phyloP scores from a whole-genome alignment of 2,888 invertebrate genomes.

The Hemistola chrysoprasaria region DNA sequence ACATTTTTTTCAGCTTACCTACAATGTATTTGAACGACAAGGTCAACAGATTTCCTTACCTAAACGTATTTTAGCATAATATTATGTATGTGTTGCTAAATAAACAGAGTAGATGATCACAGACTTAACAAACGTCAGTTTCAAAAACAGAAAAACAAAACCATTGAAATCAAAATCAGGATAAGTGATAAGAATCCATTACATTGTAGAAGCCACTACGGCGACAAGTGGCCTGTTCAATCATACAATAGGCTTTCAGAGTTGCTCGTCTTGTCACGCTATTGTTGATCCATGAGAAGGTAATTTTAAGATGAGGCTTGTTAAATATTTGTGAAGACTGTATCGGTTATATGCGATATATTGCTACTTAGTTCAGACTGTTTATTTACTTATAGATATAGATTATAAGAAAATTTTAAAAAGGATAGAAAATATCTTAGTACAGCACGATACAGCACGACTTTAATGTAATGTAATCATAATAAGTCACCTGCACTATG shows the following conservation, averaged over 20 bases:
- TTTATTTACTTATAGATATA: too few species aligned
- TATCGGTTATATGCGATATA: too few species aligned
- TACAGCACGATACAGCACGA: too few species aligned
- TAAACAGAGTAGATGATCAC: conserved; percentile 5
- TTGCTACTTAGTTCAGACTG: too few species aligned
- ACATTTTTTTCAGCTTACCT: too few species aligned
- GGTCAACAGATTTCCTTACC: conserved; percentile 5
- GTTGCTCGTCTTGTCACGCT: conserved; percentile 2
- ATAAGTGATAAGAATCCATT: conserved; percentile 7
- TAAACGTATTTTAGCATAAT: too few species aligned
- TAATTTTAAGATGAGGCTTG: conserved; percentile 1
- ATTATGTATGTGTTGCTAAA: too few species aligned
- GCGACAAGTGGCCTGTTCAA: conserved; percentile 12
- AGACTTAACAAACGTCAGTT: conserved; percentile 10
- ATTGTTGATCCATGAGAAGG: conserved; percentile 5
- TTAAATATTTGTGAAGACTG: neutral
- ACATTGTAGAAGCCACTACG: neutral
- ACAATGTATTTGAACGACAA: neutral
- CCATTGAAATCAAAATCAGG: conserved; percentile 11
- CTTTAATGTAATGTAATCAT: too few species aligned
- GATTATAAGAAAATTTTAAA: too few species aligned
- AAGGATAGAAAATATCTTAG: too few species aligned
- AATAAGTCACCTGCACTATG: too few species aligned
- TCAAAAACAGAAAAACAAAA: conserved; percentile 10
- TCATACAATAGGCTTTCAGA: conserved; percentile 9